These are phyloP conservation scores for Blastobasis adustella DNA, from an alignment of 2,888 invertebrate genomes.

Conservation along the genomic window DNA sequence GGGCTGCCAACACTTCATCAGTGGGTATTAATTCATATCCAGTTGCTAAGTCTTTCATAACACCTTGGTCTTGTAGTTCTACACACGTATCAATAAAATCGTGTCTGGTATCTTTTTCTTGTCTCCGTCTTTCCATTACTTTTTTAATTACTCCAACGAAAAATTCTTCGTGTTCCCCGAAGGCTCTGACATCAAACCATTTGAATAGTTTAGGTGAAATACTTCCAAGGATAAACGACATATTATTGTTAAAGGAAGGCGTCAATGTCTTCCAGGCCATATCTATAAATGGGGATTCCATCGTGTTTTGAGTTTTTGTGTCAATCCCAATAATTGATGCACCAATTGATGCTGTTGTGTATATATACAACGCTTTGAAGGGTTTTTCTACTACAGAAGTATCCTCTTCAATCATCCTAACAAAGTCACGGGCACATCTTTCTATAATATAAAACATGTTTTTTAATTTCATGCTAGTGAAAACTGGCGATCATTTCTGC, in stretches of 20 bases:
- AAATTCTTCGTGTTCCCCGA: conserved; percentile 41
- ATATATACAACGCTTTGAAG: conserved; percentile 38
- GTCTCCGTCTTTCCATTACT: conserved; percentile 32
- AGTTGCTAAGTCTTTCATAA: conserved; percentile 33
- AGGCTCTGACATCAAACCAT: conserved; percentile 32
- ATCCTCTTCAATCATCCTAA: conserved; percentile 27
- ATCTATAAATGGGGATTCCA: conserved; percentile 47
- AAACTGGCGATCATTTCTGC: conserved; percentile 50
- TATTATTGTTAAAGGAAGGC: conserved; percentile 22
- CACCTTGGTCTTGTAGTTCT: conserved; percentile 40
- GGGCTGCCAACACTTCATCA: conserved; percentile 49
- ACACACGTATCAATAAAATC: conserved; percentile 50
- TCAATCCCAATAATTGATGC: conserved; percentile 60
- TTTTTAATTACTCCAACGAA: conserved; percentile 42
- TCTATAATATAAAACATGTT: conserved; percentile 54
- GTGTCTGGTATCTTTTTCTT: conserved; percentile 20
- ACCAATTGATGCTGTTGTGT: conserved; percentile 44
- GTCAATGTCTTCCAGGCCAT: conserved; percentile 35
- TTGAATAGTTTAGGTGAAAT: conserved; percentile 30
- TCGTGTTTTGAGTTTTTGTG: conserved; percentile 34
- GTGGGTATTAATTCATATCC: conserved; percentile 37
- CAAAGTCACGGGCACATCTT: conserved; percentile 42
- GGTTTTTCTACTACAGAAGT: conserved; percentile 23
- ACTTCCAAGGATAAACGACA: conserved; percentile 23
- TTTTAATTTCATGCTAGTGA: conserved; percentile 47